Percentiles rank a stretch among this genome's conserved stretches.
These are phyloP conservation scores for Gallinago nigripennis DNA, from an alignment of 2,797 vertebrate species.

Conservation along the genomic window DNA sequence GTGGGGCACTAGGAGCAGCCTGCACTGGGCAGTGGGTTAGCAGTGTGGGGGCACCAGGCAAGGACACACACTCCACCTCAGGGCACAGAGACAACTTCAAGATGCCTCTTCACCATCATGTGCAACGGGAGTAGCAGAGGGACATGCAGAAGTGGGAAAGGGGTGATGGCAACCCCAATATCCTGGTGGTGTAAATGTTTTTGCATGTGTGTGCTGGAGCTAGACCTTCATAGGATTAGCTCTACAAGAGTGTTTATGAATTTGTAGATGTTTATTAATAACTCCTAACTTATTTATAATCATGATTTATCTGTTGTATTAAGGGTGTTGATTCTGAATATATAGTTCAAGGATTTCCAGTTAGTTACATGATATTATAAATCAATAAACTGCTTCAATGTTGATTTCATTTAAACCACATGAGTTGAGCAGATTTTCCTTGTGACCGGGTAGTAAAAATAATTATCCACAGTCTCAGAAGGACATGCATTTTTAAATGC, in stretches of 20 bases:
- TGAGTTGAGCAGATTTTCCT: background rate
- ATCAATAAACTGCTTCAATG: background rate
- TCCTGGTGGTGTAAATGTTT: fast-evolving
- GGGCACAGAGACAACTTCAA: fast-evolving
- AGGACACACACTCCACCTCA: too few relatives aligned
- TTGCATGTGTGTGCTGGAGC: fast-evolving
- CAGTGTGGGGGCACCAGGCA: fast-evolving
- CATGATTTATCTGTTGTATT: background rate
- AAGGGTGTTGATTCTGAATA: background rate
- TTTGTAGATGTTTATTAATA: background rate
- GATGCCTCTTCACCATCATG: background rate
- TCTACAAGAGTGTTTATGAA: background rate
- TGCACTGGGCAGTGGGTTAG: background rate
- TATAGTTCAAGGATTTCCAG: background rate
- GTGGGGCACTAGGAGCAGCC: background rate
- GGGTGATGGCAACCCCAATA: background rate
- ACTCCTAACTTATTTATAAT: background rate
- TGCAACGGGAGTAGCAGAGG: background rate
- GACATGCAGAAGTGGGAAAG: background rate
- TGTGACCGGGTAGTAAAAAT: background rate
- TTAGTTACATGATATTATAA: background rate
- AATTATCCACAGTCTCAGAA: background rate
- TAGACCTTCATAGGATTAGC: background rate
- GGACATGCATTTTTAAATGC: background rate
- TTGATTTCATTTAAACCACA: background rate